Conservation (phyloP, 2,797 vertebrate species). For the Megaceryle alcyon region DNA sequence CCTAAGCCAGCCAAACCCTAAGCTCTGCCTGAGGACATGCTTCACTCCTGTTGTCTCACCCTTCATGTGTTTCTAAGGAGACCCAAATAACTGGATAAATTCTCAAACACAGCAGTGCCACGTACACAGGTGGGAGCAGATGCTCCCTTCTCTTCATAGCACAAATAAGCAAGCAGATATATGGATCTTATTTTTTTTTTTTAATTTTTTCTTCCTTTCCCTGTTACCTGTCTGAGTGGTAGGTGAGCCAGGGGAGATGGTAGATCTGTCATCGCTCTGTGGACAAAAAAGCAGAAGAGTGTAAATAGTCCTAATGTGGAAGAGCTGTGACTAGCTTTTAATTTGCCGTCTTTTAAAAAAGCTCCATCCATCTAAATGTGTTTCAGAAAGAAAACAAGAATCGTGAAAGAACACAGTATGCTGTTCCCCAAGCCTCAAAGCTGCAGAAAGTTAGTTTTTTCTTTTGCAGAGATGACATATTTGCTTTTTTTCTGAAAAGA, state of each 20-base stretch:
- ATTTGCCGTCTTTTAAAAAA: neutral
- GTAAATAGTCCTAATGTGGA: constrained; percentile 3
- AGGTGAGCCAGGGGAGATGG: constrained; percentile 79
- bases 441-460: neutral
- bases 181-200: neutral
- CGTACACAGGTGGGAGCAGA: neutral
- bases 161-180: neutral
- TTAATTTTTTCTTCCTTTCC: neutral
- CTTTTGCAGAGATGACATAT: neutral
- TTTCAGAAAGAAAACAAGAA: neutral
- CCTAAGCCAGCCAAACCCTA: neutral
- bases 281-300: constrained; percentile 55
- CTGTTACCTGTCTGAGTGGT: constrained; percentile 84
- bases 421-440: neutral
- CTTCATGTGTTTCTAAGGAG: neutral
- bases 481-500: neutral
- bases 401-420: neutral
- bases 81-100: neutral
- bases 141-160: neutral
- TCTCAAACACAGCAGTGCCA: neutral
- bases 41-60: neutral
- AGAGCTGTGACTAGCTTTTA: neutral
- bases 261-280: constrained; percentile 87
- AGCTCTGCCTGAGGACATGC: neutral
- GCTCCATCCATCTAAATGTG: neutral